Evolutionary conservation across 2,113 vertebrate species (phyloP).

Genomic region (Nannobrachium achirus): DNA sequence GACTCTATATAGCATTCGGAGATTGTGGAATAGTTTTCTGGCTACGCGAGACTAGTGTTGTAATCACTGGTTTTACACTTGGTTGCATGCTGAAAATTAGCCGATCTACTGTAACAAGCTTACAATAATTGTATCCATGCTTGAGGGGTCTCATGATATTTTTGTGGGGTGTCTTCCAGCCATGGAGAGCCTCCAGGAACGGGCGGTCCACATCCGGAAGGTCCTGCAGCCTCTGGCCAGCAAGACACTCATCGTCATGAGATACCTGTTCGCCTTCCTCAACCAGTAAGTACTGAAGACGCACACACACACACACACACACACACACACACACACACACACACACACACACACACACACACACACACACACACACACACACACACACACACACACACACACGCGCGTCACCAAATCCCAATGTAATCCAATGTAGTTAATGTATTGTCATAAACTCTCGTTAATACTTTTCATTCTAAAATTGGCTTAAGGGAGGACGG

Average conservation of each 20-base stretch:
- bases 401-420: neutral
- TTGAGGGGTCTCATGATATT: too few relatives aligned
- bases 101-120: too few relatives aligned
- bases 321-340: neutral
- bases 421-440: neutral
- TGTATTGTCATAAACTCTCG: too few relatives aligned
- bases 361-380: neutral
- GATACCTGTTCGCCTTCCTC: slow-evolving; percentile 98
- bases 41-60: too few relatives aligned
- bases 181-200: slow-evolving; percentile 93
- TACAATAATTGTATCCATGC: too few relatives aligned
- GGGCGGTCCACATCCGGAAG: slow-evolving; percentile 90
- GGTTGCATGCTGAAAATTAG: too few relatives aligned
- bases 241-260: slow-evolving; percentile 94
- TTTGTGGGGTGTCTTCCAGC: slow-evolving; percentile 73
- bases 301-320: neutral
- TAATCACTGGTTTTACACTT: too few relatives aligned
- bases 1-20: too few relatives aligned
- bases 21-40: too few relatives aligned
- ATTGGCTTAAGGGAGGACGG: too few relatives aligned
- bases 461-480: too few relatives aligned
- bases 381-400: slow-evolving; percentile 10
- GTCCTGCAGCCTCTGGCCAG: slow-evolving; percentile 88
- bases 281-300: slow-evolving; percentile 88
- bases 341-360: neutral